Evolutionary conservation across 2,797 vertebrate genomes (phyloP).

Genomic region (Leucoraja ocellata): DNA sequence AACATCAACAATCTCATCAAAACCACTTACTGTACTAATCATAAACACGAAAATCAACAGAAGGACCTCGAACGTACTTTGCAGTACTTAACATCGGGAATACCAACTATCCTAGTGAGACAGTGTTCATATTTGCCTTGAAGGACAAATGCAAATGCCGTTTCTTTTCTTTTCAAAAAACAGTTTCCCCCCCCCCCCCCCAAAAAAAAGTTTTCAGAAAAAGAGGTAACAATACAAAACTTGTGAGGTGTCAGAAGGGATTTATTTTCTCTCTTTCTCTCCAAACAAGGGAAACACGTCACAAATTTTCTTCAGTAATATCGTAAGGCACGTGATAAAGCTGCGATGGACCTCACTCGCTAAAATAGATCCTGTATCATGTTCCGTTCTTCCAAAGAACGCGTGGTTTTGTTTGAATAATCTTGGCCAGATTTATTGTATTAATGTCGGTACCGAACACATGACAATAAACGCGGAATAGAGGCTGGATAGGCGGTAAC

Average conservation of each 20-base stretch:
- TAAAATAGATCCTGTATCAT: constrained; percentile 88
- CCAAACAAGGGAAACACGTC: constrained; percentile 87
- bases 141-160: constrained; percentile 65
- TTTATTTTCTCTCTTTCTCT: constrained; percentile 68
- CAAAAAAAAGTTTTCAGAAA: constrained; percentile 93
- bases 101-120: constrained; percentile 86
- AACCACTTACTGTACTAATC: constrained; percentile 96
- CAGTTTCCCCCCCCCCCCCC: constrained; percentile 81
- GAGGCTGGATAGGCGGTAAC: constrained; percentile 33
- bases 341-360: constrained; percentile 96
- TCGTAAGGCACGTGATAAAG: constrained; percentile 98
- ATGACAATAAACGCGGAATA: constrained; percentile 11
- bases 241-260: constrained; percentile 98
- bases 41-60: constrained; percentile 99
- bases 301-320: constrained; percentile 98
- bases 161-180: constrained; percentile 59
- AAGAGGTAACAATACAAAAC: constrained; percentile 99
- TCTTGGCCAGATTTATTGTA: constrained; percentile 32
- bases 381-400: constrained; percentile 90
- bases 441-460: constrained; percentile 26
- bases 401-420: background rate
- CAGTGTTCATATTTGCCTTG: constrained; percentile 92
- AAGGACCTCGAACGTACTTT: constrained; percentile 83
- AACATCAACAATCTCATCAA: constrained; percentile 99
- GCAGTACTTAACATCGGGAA: constrained; percentile 30